phyloP scores from a whole-genome alignment of 1,140 invertebrate genomes.

The Linepithema humile region DNA sequence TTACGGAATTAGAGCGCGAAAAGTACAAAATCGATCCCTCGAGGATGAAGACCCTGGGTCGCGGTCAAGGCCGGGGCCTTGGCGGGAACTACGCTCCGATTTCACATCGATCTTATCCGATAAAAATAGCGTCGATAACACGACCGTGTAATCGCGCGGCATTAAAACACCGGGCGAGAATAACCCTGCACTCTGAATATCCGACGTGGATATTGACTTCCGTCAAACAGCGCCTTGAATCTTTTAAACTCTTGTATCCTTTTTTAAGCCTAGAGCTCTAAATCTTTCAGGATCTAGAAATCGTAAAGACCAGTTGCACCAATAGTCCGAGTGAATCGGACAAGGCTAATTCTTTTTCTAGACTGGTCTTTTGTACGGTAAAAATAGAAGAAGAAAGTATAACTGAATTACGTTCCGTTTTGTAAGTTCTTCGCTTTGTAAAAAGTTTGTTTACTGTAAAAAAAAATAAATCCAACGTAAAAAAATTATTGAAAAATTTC shows the following conservation, averaged over 20 bases:
- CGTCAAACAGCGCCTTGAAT: neutral
- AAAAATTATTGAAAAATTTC: neutral
- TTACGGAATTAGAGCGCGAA: conserved; percentile 65
- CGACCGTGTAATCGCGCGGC: conserved; percentile 2
- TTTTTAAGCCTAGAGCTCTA: too few relatives aligned
- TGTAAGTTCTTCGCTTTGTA: too few relatives aligned
- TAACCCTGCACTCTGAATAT: neutral
- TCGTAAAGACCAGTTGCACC: neutral
- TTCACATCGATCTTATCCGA: conserved; percentile 60
- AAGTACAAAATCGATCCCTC: conserved; percentile 76
- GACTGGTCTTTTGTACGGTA: neutral
- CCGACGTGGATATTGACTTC: conserved; percentile 1
- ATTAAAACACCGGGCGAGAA: conserved; percentile 38
- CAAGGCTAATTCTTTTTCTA: neutral
- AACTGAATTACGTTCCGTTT: too few relatives aligned
- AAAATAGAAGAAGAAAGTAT: neutral
- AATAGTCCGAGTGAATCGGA: neutral
- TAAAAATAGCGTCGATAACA: conserved; percentile 51
- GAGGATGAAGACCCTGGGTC: conserved; percentile 78
- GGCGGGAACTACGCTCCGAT: conserved; percentile 58
- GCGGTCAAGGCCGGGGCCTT: conserved; percentile 78
- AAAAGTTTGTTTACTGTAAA: too few relatives aligned
- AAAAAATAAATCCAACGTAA: too few relatives aligned
- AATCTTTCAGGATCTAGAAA: neutral
- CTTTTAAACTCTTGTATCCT: neutral